These are phyloP conservation scores for Varanus salvator DNA, from an alignment of 2,113 vertebrate species.

Conservation along the genomic window DNA sequence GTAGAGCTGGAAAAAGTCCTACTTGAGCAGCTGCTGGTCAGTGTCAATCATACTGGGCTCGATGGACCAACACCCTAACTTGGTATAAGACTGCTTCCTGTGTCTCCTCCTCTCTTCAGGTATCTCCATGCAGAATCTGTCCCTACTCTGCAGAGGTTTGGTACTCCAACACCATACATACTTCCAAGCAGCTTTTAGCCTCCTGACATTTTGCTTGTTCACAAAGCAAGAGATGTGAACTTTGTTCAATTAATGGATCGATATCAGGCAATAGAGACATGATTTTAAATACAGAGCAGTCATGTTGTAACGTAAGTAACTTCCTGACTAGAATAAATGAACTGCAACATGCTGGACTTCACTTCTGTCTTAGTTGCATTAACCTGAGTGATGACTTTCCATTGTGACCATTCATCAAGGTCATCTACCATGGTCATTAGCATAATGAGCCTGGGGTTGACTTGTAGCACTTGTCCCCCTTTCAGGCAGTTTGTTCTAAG, in stretches of 20 bases:
- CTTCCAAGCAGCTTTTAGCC: not conserved
- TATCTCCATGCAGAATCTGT: not conserved
- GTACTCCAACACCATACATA: not conserved
- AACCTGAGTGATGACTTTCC: not conserved
- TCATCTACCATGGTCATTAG: not conserved
- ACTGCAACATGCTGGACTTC: not conserved
- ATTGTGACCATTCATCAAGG: not conserved
- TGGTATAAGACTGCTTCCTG: no score
- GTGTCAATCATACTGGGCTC: no score
- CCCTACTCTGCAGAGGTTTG: not conserved
- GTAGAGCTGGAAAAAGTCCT: no score
- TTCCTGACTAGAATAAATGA: not conserved
- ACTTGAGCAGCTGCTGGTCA: no score
- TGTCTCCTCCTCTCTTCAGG: not conserved
- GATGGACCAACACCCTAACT: no score
- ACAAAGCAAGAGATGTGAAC: not conserved
- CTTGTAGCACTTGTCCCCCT: not conserved
- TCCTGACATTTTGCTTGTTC: not conserved
- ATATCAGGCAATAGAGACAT: constrained; percentile 1
- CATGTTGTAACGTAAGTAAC: not conserved
- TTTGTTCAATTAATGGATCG: not conserved
- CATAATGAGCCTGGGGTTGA: not conserved
- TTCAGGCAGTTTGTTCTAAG: not conserved
- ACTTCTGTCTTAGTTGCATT: not conserved
- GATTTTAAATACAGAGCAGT: constrained; percentile 1